Base-by-base conservation (phyloP, 2,113 vertebrate species). In the Panthera uncia region DNA sequence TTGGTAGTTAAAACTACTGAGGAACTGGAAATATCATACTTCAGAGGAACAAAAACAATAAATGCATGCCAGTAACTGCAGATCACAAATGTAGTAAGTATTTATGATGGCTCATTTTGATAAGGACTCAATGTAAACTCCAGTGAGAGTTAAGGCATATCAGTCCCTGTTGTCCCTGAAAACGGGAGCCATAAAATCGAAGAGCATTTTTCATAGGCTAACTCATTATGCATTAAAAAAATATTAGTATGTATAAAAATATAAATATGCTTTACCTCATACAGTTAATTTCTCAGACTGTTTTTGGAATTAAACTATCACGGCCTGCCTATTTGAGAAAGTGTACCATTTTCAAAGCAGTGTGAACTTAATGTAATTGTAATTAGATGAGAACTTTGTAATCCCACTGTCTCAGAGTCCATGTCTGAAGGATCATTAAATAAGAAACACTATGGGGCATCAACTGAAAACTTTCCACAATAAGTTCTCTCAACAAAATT, bases 271-370 rank as follows among this genome's bases (percentile, higher is more conserved):
- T 73, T 87, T 78, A 79, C 13, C 7, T 95, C 65, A 63, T 33
- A 55, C 14, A 71, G 73, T 57, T 50, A 21, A 69, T 79, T 88
- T 91, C 76, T 78, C 41, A 63, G 36, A 68, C 19, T 69, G 15
- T 41, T 88, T 97, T 84, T 45, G 88, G 76, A 93, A 91, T 55
- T 85, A 82, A 63, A 83, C 12, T 57, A 27, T 55, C 29, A 78
- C 16, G 12, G 18, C 80, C 31, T 81, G 48, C 12, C 79, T 76
- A 41, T 15, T 50, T 74, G 57, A 73, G 66, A 91, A 74, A 73
- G 1, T 31, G 4, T 21, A 68, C 36, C 36, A 81, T 82, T 89
- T 84, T 69, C 61, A 85, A 50, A 68, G 38, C 38, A 66, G 7
- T 79, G 19, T 2, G 1, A 94, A 92, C 3, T 65, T 80, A n/a